A percentile compares a stretch with the other conserved stretches of the same genome.
Evolutionary conservation across 2,797 vertebrate species (phyloP).

Genomic region (Saguinus oedipus): DNA sequence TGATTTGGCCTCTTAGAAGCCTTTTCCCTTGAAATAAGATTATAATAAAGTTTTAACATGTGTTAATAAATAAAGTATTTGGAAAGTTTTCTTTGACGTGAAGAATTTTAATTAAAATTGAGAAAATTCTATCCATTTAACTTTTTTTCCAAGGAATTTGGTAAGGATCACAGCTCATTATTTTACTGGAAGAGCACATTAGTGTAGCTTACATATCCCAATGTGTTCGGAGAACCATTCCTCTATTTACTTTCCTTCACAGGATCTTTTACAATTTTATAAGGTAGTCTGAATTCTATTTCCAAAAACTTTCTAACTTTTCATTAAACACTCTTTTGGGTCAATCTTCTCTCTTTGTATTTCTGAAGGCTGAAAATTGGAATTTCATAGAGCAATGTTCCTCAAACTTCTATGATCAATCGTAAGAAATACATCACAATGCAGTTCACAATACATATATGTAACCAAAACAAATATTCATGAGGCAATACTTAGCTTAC

Average conservation of each 20-base stretch:
- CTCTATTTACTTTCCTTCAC: background rate
- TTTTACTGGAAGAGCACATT: background rate
- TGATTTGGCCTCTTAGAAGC: background rate
- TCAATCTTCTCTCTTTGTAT: background rate
- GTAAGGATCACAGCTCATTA: background rate
- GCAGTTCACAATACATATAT: background rate
- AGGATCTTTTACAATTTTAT: background rate
- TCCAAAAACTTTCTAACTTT: background rate
- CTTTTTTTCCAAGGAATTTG: background rate
- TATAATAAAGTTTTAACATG: background rate
- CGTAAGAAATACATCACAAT: background rate
- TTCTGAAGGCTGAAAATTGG: background rate
- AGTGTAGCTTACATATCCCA: background rate
- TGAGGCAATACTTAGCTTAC: background rate
- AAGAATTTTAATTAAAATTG: background rate
- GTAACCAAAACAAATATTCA: background rate
- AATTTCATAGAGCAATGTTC: background rate
- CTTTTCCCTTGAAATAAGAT: conserved; percentile 13
- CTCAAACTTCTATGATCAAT: background rate
- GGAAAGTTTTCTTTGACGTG: background rate
- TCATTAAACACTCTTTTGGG: background rate
- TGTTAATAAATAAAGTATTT: background rate
- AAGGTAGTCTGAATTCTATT: background rate
- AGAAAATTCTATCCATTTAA: background rate
- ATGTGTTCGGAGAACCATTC: background rate